Base-by-base conservation (phyloP, 2,113 vertebrate genomes). In the Eublepharis macularius region DNA sequence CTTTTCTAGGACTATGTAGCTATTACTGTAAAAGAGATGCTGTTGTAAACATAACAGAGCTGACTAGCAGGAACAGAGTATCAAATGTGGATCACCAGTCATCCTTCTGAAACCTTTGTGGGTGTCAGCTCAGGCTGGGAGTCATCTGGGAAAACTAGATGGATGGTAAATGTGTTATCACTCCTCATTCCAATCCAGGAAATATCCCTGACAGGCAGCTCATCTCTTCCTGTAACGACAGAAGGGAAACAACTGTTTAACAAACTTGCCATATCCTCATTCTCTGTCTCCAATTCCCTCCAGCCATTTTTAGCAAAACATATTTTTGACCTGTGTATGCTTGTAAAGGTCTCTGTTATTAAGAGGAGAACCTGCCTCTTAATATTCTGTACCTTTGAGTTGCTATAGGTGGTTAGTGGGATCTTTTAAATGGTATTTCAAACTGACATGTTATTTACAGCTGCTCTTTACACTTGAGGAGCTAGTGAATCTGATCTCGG, bases 81-180 rank as follows among this genome's bases (percentile, higher is more conserved):
- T 85, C 76, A 89, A 87, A 88, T 92, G 89, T 84, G 87, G 90
- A 85, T 85, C 81, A 86, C 92, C 83, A 85, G 73, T 81, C 85
- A 85, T 83, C 86, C 83, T 89, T 47, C 49, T 85, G 80, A 89
- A 90, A 90, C 68, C 14, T 65, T 74, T 70, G 85, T 88, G 65
- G 49, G 85, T 90, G 87, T 91, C 89, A 91, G 32, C 69, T 92
- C 79, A 88, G 92, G 89, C 93, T 92, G 92, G 84, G 90, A 91
- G 65, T 90, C 36, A 92, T 93, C 91, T 93, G 92, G 93, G 88
- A 93, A 93, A 93, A 92, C 80, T 75, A 90, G 89, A 88, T 83
- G 90, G 86, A 75, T 93, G 69, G 91, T 92, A 92, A 94, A 94
- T 90, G 68, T 93, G 73, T 93, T 92, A 92, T 90, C 84, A 91